Percentiles rank a stretch among this genome's conserved stretches.
Conservation (phyloP, 2,113 vertebrate genomes). For the Nestor notabilis region DNA sequence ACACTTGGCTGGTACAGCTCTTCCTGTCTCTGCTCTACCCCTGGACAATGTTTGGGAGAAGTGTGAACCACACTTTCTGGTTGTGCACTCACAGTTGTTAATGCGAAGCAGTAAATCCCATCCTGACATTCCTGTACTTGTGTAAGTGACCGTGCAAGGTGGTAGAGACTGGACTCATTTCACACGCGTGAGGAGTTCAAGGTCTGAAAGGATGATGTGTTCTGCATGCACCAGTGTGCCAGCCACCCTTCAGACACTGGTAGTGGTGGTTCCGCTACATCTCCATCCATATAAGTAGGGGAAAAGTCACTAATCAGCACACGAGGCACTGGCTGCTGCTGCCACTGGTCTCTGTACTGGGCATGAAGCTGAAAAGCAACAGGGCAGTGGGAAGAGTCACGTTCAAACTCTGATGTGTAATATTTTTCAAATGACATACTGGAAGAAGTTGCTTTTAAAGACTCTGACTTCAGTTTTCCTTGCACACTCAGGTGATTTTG, state of each 20-base stretch:
- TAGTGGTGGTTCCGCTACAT: fast-evolving
- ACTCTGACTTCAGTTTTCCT: neutral
- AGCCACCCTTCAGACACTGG: neutral
- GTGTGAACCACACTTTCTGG: neutral
- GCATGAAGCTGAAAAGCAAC: neutral
- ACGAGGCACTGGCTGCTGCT: fast-evolving
- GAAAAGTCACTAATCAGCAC: neutral
- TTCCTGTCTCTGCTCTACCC: neutral
- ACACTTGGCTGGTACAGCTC: neutral
- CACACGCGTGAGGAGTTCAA: fast-evolving
- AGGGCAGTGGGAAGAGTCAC: neutral
- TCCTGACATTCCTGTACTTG: neutral
- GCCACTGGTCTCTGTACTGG: neutral
- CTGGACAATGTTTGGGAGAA: fast-evolving
- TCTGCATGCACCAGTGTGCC: neutral
- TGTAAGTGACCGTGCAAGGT: neutral
- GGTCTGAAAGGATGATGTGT: neutral
- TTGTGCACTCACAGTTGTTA: neutral
- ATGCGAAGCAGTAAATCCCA: neutral
- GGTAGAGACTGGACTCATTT: neutral
- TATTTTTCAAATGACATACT: neutral
- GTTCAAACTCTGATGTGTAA: neutral
- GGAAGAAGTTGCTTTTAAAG: neutral
- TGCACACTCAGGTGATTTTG: neutral
- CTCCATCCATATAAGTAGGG: fast-evolving